A percentile compares a stretch with the other conserved stretches of the same genome.
Evolutionary conservation across 2,797 vertebrate genomes (phyloP).

Genomic region (Muscicapa striata): DNA sequence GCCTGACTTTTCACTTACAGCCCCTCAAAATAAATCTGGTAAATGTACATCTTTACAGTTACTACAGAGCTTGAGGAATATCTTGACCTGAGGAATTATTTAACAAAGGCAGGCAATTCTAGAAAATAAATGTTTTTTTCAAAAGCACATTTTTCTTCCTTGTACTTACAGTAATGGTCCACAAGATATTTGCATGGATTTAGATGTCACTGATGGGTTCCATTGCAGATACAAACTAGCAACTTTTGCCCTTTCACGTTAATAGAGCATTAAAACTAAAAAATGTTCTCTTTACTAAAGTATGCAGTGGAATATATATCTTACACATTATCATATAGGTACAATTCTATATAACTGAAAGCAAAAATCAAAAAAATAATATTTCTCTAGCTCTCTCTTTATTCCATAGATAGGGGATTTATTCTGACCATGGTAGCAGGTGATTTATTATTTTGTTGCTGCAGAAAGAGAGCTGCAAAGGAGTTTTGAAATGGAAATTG

Average conservation of each 20-base stretch:
- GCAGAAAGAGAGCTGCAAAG: constrained; percentile 66
- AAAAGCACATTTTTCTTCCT: neutral
- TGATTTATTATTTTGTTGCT: constrained; percentile 69
- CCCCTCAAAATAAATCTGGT: neutral
- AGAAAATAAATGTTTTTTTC: neutral
- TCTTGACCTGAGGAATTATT: neutral
- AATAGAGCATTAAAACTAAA: neutral
- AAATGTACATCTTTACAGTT: neutral
- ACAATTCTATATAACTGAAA: neutral
- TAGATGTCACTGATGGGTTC: neutral
- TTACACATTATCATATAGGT: neutral
- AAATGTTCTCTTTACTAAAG: neutral
- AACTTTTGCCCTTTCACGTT: neutral
- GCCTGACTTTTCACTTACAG: neutral
- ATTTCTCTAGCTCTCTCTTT: neutral
- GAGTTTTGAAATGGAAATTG: constrained; percentile 76
- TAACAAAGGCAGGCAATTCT: neutral
- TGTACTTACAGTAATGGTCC: neutral
- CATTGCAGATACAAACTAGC: neutral
- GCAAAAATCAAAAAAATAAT: neutral
- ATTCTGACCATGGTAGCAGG: constrained; percentile 49
- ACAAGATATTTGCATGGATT: neutral
- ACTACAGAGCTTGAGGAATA: neutral
- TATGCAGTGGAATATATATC: neutral
- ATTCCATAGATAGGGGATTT: constrained; percentile 32